Conservation (phyloP, 1,140 invertebrate genomes). For the Drosophila saltans region DNA sequence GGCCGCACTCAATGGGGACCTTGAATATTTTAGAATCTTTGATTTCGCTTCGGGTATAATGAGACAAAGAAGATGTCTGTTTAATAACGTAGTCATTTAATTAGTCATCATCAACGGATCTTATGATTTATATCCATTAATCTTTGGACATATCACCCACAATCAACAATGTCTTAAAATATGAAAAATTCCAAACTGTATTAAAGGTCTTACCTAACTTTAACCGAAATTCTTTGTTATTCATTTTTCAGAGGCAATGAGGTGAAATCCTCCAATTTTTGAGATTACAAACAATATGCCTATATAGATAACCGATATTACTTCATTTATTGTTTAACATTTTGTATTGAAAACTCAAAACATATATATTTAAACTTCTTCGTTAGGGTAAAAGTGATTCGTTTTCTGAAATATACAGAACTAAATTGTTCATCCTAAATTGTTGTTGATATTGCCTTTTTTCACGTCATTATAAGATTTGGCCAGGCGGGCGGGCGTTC, state of each 20-base stretch:
- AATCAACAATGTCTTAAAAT: neutral
- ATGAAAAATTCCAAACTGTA: too few relatives aligned
- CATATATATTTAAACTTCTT: too few relatives aligned
- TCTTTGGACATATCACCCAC: neutral
- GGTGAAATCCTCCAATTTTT: too few relatives aligned
- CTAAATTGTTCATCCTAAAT: neutral
- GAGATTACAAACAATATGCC: too few relatives aligned
- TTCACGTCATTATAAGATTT: constrained; percentile 64
- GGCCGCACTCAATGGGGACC: constrained; percentile 54
- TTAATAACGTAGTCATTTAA: neutral
- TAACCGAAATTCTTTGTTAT: too few relatives aligned
- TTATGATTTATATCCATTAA: neutral
- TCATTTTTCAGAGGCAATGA: too few relatives aligned
- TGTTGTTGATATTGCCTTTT: constrained; percentile 36
- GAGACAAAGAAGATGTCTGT: constrained; percentile 8
- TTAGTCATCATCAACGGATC: neutral
- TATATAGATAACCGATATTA: too few relatives aligned
- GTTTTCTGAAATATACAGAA: constrained; percentile 27
- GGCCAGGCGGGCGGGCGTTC: constrained; percentile 30
- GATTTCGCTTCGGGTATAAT: constrained; percentile 15
- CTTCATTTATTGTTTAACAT: too few relatives aligned
- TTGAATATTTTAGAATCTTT: constrained; percentile 62
- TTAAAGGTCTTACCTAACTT: too few relatives aligned
- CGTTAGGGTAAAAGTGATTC: neutral
- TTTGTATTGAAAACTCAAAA: too few relatives aligned